These are phyloP conservation scores for Passer montanus DNA, from an alignment of 2,113 vertebrate genomes.

Conservation along the genomic window DNA sequence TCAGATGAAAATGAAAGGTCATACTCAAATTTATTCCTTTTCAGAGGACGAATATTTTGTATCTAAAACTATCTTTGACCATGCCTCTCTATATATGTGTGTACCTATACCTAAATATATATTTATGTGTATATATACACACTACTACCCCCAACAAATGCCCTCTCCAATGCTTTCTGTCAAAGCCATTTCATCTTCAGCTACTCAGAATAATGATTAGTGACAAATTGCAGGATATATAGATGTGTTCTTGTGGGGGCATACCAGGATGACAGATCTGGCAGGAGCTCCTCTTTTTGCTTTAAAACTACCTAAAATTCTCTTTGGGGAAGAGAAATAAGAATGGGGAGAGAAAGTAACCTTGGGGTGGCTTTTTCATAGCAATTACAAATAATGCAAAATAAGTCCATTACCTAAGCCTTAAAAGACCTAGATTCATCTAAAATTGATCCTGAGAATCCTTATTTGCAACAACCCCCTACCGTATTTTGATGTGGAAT, in stretches of 20 bases:
- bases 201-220: neutral
- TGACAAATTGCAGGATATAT: neutral
- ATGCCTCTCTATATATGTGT: neutral
- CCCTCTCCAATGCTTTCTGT: neutral
- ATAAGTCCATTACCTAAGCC: neutral
- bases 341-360: neutral
- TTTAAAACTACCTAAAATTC: neutral
- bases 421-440: neutral
- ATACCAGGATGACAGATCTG: neutral
- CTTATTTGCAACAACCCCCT: neutral
- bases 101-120: neutral
- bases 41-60: neutral
- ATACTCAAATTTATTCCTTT: neutral
- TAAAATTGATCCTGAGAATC: neutral
- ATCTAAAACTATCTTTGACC: neutral
- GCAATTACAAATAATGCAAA: neutral
- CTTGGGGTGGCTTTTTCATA: neutral
- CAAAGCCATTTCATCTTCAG: neutral
- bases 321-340: neutral
- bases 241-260: neutral
- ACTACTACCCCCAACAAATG: neutral
- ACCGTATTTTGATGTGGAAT: neutral
- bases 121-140: neutral
- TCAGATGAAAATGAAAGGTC: slow-evolving; percentile 40
- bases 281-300: neutral